Percentiles rank a stretch among this genome's conserved stretches.
phyloP scores from a whole-genome alignment of 2,888 invertebrate genomes.

The Eupelmus urozonus region DNA sequence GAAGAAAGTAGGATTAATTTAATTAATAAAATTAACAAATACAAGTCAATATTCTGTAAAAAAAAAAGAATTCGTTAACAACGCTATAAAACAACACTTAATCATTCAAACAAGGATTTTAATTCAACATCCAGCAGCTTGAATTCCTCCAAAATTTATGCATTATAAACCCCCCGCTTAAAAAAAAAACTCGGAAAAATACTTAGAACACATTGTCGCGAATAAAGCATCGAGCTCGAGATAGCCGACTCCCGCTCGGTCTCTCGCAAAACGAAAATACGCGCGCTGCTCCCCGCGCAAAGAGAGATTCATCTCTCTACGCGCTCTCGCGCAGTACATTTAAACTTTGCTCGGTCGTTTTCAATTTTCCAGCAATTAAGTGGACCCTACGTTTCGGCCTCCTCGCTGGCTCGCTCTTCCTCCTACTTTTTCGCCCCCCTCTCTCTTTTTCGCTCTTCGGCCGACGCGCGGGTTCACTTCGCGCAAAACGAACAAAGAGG shows the following conservation, averaged over 20 bases:
- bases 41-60: no score
- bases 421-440: conserved; percentile 44
- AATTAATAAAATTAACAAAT: no score
- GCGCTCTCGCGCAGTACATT: conserved; percentile 51
- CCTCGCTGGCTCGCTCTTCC: conserved; percentile 33
- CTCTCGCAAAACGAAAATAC: conserved; percentile 39
- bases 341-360: conserved; percentile 57
- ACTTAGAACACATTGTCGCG: conserved; percentile 27
- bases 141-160: conserved; percentile 12
- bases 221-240: conserved; percentile 37
- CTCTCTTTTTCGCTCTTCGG: conserved; percentile 50
- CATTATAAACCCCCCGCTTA: conserved; percentile 5
- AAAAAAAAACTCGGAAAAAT: conserved; percentile 19
- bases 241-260: no score
- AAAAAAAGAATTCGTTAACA: no score
- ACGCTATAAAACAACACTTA: no score
- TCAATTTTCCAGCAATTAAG: conserved; percentile 62
- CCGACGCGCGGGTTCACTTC: background rate
- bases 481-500: conserved; percentile 10
- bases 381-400: conserved; percentile 55
- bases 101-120: background rate
- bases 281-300: background rate
- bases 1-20: no score
- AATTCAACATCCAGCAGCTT: background rate
- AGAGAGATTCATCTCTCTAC: conserved; percentile 42